phyloP scores from a whole-genome alignment of 2,797 vertebrate species.

The Vireo griseus region DNA sequence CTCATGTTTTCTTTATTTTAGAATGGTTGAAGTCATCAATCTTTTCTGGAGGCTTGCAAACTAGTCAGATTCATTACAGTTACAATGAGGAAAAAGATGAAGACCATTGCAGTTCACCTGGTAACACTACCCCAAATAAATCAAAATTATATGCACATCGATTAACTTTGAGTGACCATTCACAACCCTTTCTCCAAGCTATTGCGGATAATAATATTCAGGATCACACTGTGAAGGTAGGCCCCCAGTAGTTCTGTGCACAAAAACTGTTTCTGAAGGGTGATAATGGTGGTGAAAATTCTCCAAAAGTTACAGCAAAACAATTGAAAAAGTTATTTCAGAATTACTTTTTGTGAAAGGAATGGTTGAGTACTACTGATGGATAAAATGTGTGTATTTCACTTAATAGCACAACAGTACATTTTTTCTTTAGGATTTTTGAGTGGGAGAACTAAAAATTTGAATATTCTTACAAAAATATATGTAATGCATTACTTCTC shows the following conservation, averaged over 20 bases:
- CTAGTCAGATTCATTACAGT: slow-evolving; percentile 98
- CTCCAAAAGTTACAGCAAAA: not conserved
- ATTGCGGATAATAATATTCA: slow-evolving; percentile 96
- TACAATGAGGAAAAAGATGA: slow-evolving; percentile 99
- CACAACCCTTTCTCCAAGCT: slow-evolving; percentile 95
- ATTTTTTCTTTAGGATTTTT: not conserved
- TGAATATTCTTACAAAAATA: not conserved
- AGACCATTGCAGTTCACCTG: slow-evolving; percentile 94
- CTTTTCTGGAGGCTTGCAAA: slow-evolving; percentile 96
- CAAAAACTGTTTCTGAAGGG: not conserved
- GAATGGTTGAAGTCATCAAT: slow-evolving; percentile 97
- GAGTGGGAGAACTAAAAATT: not conserved
- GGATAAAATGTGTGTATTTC: not conserved
- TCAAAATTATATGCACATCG: slow-evolving; percentile 86
- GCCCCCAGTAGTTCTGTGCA: not conserved
- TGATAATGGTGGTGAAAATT: not conserved
- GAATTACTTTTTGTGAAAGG: not conserved
- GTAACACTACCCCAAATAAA: slow-evolving; percentile 88
- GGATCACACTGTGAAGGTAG: slow-evolving; percentile 96
- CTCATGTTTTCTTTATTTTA: slow-evolving; percentile 40
- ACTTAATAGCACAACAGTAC: not conserved
- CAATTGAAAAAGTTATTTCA: not conserved
- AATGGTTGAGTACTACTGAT: not conserved
- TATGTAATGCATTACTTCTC: not conserved
- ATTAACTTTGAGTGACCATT: slow-evolving; percentile 88